phyloP scores from a whole-genome alignment of 1,140 invertebrate species.

The Dolichoris vasculosae region DNA sequence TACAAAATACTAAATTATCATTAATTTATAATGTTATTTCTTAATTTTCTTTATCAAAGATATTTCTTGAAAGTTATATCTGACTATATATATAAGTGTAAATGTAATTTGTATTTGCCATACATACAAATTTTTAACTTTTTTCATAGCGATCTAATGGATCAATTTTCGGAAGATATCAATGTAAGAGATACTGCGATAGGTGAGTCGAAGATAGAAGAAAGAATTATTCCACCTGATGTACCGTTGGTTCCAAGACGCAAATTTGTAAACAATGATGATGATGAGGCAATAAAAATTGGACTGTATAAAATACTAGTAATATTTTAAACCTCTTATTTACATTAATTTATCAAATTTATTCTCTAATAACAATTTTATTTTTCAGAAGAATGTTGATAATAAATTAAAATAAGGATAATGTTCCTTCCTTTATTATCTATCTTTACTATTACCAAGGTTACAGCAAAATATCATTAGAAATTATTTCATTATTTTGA shows the following conservation, averaged over 20 bases:
- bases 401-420: constrained; percentile 27
- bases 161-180: constrained; percentile 8
- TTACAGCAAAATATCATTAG: background rate
- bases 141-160: constrained; percentile 15
- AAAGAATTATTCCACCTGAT: constrained; percentile 17
- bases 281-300: constrained; percentile 35
- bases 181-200: background rate
- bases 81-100: too few relatives aligned
- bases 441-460: background rate
- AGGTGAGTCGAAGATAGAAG: constrained; percentile 1
- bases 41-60: too few relatives aligned
- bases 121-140: background rate
- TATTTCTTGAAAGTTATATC: too few relatives aligned
- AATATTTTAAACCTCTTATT: background rate
- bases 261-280: background rate
- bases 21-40: too few relatives aligned
- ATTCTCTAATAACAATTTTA: background rate
- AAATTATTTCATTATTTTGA: background rate
- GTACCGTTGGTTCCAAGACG: constrained; percentile 4
- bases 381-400: constrained; percentile 41
- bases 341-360: background rate
- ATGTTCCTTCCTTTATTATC: background rate
- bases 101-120: too few relatives aligned
- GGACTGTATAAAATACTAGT: constrained; percentile 44
- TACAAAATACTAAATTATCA: too few relatives aligned